Percentiles rank a stretch among this genome's conserved stretches.
These are phyloP conservation scores for Xenus cinereus DNA, from an alignment of 2,113 vertebrate genomes.

Conservation along the genomic window DNA sequence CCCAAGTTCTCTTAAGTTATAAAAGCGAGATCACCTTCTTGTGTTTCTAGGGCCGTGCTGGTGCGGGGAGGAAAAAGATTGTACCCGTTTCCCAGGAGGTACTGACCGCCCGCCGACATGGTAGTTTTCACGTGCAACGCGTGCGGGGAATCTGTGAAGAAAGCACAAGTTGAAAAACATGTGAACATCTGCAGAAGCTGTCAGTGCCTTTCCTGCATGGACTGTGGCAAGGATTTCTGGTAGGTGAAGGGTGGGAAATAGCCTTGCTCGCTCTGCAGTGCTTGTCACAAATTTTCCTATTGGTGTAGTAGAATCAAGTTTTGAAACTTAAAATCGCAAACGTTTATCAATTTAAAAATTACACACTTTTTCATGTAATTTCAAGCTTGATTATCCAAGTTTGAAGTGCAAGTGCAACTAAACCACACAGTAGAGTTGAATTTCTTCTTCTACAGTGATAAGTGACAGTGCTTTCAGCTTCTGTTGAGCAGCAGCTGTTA, in stretches of 20 bases:
- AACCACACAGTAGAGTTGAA: not conserved
- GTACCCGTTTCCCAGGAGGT: not conserved
- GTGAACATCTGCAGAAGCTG: slow-evolving; percentile 80
- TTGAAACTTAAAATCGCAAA: not conserved
- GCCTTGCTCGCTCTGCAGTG: not conserved
- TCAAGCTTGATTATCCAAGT: not conserved
- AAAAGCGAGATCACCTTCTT: not conserved
- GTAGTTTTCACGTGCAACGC: slow-evolving; percentile 92
- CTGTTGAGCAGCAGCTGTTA: not conserved
- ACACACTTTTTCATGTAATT: fast-evolving
- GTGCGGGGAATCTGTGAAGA: slow-evolving; percentile 94
- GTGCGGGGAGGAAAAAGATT: not conserved
- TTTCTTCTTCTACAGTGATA: not conserved
- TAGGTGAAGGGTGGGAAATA: slow-evolving; percentile 45
- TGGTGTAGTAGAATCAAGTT: not conserved
- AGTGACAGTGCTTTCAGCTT: not conserved
- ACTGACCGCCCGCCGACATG: slow-evolving; percentile 70
- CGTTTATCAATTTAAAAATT: not conserved
- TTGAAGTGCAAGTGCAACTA: not conserved
- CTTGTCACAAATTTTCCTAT: not conserved
- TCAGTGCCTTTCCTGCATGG: slow-evolving; percentile 89
- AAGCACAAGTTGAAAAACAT: slow-evolving; percentile 92
- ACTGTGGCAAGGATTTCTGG: slow-evolving; percentile 96
- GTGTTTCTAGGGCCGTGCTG: not conserved
- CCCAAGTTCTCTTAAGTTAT: too few relatives aligned